A percentile compares a stretch with the other conserved stretches of the same genome.
Conservation (phyloP, 1,140 invertebrate species). For the Bombus terrestris region DNA sequence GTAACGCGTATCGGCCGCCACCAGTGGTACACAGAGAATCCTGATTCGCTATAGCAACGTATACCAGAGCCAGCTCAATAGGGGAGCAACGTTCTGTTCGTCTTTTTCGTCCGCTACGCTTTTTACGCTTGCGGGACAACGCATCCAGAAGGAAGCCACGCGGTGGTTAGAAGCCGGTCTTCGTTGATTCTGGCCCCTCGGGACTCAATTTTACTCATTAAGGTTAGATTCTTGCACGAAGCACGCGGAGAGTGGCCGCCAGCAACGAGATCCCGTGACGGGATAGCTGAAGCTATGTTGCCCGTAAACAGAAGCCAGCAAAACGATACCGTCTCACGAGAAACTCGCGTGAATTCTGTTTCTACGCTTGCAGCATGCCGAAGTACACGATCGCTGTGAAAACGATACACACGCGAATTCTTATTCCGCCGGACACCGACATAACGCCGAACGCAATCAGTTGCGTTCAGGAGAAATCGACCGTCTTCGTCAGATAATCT, state of each 20-base stretch:
- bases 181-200: slow-evolving; percentile 41
- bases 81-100: neutral
- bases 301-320: slow-evolving; percentile 47
- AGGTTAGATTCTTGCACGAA: slow-evolving; percentile 81
- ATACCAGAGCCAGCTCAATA: neutral
- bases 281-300: slow-evolving; percentile 68
- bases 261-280: slow-evolving; percentile 75
- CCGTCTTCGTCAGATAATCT: neutral
- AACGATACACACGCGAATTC: slow-evolving; percentile 12
- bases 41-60: slow-evolving; percentile 45
- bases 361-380: neutral
- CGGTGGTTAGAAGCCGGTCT: slow-evolving; percentile 24
- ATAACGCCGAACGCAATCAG: too few relatives aligned
- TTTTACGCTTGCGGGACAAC: slow-evolving; percentile 45
- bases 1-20: slow-evolving; percentile 62
- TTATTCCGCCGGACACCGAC: neutral
- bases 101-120: slow-evolving; percentile 18
- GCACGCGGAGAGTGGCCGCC: slow-evolving; percentile 59
- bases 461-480: neutral
- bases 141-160: slow-evolving; percentile 38
- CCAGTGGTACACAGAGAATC: slow-evolving; percentile 45
- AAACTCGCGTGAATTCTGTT: slow-evolving; percentile 49
- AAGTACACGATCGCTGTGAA: neutral
- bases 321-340: slow-evolving; percentile 51
- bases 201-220: slow-evolving; percentile 81